Conservation (phyloP, 2,797 vertebrate genomes). For the Thaleichthys pacificus region DNA sequence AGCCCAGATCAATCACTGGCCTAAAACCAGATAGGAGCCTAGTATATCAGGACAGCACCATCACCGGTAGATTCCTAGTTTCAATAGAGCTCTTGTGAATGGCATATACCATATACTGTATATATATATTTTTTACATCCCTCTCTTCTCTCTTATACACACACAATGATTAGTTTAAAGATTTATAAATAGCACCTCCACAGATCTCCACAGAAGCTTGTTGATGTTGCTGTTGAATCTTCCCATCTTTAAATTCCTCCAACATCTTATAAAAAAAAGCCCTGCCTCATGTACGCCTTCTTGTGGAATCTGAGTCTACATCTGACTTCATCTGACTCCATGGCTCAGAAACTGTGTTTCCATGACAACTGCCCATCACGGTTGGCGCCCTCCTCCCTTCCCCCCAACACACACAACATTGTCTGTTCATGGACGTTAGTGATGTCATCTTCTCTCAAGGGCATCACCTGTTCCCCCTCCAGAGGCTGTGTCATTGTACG, state of each 20-base stretch:
- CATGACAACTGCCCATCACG: slow-evolving; percentile 48
- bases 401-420: background rate
- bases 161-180: too few species aligned
- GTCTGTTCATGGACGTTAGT: slow-evolving; percentile 21
- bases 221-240: too few species aligned
- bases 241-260: background rate
- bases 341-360: slow-evolving; percentile 30
- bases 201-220: too few species aligned
- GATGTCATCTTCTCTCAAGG: slow-evolving; percentile 20
- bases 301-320: background rate
- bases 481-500: background rate
- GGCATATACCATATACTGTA: too few species aligned
- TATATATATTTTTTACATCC: too few species aligned
- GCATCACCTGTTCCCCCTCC: background rate
- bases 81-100: too few species aligned
- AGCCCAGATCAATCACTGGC: slow-evolving; percentile 17
- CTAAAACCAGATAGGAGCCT: background rate
- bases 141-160: too few species aligned
- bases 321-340: slow-evolving; percentile 6
- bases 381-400: slow-evolving; percentile 24
- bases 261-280: background rate
- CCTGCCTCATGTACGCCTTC: slow-evolving; percentile 9
- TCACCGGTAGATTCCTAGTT: background rate
- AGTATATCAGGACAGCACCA: background rate
- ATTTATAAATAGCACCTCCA: too few species aligned